Conservation (phyloP, 2,888 invertebrate species). For the Leucophora obtusa region DNA sequence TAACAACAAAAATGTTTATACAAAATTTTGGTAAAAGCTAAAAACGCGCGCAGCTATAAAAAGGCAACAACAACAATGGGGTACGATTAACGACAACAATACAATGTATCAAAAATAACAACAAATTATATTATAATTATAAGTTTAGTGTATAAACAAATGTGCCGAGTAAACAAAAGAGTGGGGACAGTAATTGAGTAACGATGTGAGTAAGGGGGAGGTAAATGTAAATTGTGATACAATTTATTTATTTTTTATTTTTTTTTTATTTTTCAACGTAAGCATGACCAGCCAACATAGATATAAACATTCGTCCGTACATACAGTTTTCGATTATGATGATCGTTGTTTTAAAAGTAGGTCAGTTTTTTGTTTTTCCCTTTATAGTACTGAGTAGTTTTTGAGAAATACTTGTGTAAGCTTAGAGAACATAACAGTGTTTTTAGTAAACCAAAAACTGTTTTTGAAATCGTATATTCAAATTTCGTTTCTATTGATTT, state of each 20-base stretch:
- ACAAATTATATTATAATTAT: neutral
- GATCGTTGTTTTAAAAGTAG: too few relatives aligned
- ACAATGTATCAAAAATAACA: neutral
- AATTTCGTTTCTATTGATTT: too few relatives aligned
- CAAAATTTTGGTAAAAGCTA: slow-evolving; percentile 10
- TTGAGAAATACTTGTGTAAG: too few relatives aligned
- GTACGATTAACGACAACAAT: neutral
- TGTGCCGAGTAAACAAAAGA: neutral
- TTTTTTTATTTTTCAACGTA: neutral
- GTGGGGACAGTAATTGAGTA: neutral
- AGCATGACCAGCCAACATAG: neutral
- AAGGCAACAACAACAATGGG: slow-evolving; percentile 5
- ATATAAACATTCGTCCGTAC: too few relatives aligned
- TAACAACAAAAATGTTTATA: slow-evolving; percentile 16
- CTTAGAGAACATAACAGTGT: too few relatives aligned
- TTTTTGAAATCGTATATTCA: too few relatives aligned
- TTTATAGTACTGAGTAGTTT: too few relatives aligned
- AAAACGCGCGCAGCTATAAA: slow-evolving; percentile 44
- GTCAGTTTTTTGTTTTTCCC: too few relatives aligned
- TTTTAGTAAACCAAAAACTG: too few relatives aligned
- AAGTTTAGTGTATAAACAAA: neutral
- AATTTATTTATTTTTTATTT: neutral
- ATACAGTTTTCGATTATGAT: too few relatives aligned
- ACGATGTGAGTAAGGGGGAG: neutral
- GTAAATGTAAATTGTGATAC: neutral